Percentiles rank a stretch among this genome's conserved stretches.
These are phyloP conservation scores for Ictidomys tridecemlineatus DNA, from an alignment of 2,113 vertebrate genomes.

Conservation along the genomic window DNA sequence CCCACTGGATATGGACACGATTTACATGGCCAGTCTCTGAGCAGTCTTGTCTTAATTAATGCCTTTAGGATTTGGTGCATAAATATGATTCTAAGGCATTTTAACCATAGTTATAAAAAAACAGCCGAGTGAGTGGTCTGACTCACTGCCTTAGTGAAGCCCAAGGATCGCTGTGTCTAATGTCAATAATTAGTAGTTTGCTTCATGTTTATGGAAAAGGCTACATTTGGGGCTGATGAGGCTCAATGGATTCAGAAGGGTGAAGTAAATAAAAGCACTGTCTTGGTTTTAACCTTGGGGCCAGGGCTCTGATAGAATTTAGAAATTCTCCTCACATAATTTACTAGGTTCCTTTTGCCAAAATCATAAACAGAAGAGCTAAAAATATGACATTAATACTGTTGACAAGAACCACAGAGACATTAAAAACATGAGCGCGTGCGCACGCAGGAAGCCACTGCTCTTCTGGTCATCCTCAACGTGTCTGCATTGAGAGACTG, in stretches of 20 bases:
- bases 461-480: neutral
- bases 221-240: slow-evolving; percentile 10
- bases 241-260: neutral
- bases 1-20: slow-evolving; percentile 51
- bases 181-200: slow-evolving; percentile 77
- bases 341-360: slow-evolving; percentile 59
- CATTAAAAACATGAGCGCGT: slow-evolving; percentile 6
- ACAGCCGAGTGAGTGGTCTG: slow-evolving; percentile 61
- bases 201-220: slow-evolving; percentile 81
- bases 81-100: slow-evolving; percentile 71
- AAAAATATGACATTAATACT: slow-evolving; percentile 74
- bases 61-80: slow-evolving; percentile 64
- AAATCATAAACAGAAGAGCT: slow-evolving; percentile 80
- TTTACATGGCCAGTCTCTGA: slow-evolving; percentile 74
- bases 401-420: slow-evolving; percentile 58
- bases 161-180: slow-evolving; percentile 70
- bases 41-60: slow-evolving; percentile 74
- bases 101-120: slow-evolving; percentile 71
- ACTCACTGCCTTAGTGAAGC: slow-evolving; percentile 51
- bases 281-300: slow-evolving; percentile 41
- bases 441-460: neutral
- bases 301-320: slow-evolving; percentile 67
- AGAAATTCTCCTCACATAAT: slow-evolving; percentile 76
- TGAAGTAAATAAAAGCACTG: slow-evolving; percentile 69
- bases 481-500: neutral